Percentiles rank a stretch among this genome's conserved stretches.
phyloP scores from a whole-genome alignment of 2,113 vertebrate species.

The Tragelaphus strepsiceros region DNA sequence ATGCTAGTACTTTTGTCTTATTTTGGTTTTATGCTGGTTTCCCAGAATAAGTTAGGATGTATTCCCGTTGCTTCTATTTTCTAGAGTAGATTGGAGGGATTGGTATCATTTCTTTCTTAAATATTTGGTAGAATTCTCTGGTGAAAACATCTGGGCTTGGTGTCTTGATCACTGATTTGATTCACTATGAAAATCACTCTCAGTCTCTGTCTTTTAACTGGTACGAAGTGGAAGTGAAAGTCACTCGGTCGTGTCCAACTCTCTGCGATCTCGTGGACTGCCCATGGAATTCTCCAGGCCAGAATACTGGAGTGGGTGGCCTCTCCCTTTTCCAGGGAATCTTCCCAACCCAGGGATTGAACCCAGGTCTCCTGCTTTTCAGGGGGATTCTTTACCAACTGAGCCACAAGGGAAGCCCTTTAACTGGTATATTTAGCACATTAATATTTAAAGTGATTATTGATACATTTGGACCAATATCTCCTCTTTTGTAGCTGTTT shows the following conservation, averaged over 20 bases:
- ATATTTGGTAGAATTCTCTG: background rate
- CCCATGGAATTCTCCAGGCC: background rate
- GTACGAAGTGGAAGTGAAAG: background rate
- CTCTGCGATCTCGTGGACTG: accelerated
- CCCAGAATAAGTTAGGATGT: background rate
- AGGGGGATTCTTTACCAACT: background rate
- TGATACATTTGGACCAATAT: background rate
- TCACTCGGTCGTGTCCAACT: background rate
- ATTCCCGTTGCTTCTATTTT: background rate
- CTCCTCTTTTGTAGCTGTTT: background rate
- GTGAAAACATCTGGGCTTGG: background rate
- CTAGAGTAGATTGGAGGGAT: background rate
- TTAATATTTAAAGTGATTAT: background rate
- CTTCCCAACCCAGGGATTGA: background rate
- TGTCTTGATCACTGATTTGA: background rate
- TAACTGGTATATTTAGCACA: background rate
- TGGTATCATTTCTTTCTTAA: background rate
- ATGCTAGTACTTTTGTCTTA: background rate
- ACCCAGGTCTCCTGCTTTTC: background rate
- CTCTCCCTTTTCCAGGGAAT: background rate
- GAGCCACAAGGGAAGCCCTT: background rate
- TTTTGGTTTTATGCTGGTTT: background rate
- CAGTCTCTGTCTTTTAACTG: background rate
- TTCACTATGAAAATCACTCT: background rate
- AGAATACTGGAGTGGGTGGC: background rate